These are phyloP conservation scores for Xestobium rufovillosum DNA, from an alignment of 2,888 invertebrate genomes.

Conservation along the genomic window DNA sequence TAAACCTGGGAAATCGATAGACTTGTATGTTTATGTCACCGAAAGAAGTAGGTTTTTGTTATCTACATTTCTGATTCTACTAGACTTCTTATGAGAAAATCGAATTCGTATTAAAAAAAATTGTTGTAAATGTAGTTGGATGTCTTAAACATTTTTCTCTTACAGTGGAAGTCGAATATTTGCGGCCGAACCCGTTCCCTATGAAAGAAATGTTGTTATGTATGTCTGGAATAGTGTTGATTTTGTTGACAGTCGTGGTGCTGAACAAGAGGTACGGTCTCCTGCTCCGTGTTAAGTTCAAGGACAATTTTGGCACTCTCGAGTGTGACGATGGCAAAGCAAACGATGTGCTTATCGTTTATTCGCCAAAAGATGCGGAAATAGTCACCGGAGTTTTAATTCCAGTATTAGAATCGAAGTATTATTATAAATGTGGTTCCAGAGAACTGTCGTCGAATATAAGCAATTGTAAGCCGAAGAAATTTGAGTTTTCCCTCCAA, in stretches of 20 bases:
- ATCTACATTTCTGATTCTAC: conserved; percentile 2
- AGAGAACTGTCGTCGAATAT: conserved; percentile 35
- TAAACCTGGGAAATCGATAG: conserved; percentile 52
- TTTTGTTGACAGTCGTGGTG: conserved; percentile 45
- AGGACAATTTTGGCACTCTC: conserved; percentile 44
- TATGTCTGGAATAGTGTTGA: conserved; percentile 44
- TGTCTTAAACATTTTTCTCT: conserved; percentile 20
- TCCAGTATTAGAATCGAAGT: conserved; percentile 54
- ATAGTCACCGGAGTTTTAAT: conserved; percentile 55
- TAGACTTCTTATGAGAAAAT: background rate
- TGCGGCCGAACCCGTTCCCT: conserved; percentile 44
- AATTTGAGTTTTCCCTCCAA: background rate
- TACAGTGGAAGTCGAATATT: conserved; percentile 35
- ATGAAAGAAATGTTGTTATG: conserved; percentile 51
- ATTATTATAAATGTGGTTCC: conserved; percentile 57
- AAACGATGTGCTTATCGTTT: conserved; percentile 58
- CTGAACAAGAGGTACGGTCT: conserved; percentile 50
- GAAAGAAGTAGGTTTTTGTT: conserved; percentile 46
- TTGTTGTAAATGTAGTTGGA: too few relatives aligned
- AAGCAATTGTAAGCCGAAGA: conserved; percentile 31
- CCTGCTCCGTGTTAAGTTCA: conserved; percentile 42
- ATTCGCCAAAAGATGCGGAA: conserved; percentile 56
- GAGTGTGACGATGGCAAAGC: conserved; percentile 49
- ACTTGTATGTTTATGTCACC: conserved; percentile 47
- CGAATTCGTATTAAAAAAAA: too few relatives aligned